These are phyloP conservation scores for Laticauda colubrina DNA, from an alignment of 2,113 vertebrate genomes.

Conservation along the genomic window DNA sequence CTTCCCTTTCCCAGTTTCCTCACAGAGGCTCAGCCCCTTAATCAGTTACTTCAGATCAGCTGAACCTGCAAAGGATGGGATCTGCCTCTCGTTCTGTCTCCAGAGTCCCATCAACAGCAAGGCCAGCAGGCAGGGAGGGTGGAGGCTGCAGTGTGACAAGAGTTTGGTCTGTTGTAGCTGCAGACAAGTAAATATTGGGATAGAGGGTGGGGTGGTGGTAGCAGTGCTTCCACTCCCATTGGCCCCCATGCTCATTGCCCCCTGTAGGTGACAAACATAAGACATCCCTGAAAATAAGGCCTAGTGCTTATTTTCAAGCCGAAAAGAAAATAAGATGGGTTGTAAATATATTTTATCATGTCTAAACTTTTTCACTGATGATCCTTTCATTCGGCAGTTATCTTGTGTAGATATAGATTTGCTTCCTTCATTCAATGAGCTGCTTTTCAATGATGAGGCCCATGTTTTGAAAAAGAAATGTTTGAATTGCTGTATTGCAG, in stretches of 20 bases:
- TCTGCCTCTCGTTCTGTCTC: too few relatives aligned
- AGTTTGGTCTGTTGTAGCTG: background rate
- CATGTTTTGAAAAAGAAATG: background rate
- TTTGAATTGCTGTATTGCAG: background rate
- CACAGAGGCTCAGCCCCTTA: too few relatives aligned
- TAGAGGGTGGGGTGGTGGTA: background rate
- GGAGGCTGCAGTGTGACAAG: background rate
- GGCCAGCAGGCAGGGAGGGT: background rate
- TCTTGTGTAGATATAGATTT: background rate
- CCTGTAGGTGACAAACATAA: background rate
- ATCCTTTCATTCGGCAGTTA: background rate
- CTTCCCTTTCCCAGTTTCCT: too few relatives aligned
- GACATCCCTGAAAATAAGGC: background rate
- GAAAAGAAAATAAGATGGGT: background rate
- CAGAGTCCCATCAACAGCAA: background rate
- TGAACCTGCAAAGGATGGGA: too few relatives aligned
- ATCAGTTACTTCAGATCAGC: too few relatives aligned
- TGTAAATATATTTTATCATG: background rate
- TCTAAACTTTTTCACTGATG: background rate
- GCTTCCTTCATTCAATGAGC: background rate
- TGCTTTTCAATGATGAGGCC: background rate
- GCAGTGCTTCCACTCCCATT: background rate
- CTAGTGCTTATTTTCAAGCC: too few relatives aligned
- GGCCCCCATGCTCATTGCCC: background rate
- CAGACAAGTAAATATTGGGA: background rate